phyloP scores from a whole-genome alignment of 1,140 invertebrate genomes.

The Thaumatotibia leucotreta region DNA sequence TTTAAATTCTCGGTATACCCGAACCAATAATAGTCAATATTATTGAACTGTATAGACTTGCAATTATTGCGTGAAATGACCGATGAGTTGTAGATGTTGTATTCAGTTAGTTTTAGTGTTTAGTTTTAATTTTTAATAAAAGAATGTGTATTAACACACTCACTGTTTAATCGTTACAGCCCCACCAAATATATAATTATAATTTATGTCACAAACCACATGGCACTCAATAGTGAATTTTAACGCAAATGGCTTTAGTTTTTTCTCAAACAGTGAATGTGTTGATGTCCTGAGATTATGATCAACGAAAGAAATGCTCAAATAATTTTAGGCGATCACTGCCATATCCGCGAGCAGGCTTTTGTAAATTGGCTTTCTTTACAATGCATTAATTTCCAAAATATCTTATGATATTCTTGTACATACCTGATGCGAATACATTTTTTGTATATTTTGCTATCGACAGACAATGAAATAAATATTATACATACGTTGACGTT shows the following conservation, averaged over 20 bases:
- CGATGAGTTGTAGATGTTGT: slow-evolving; percentile 44
- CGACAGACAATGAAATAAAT: neutral
- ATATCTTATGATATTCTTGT: slow-evolving; percentile 43
- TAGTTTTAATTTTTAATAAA: slow-evolving; percentile 46
- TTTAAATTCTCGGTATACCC: slow-evolving; percentile 46
- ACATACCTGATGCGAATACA: slow-evolving; percentile 51
- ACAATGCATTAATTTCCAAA: slow-evolving; percentile 29
- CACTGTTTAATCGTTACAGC: slow-evolving; percentile 62
- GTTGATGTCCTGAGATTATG: slow-evolving; percentile 62
- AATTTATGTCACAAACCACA: slow-evolving; percentile 37
- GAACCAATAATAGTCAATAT: slow-evolving; percentile 37
- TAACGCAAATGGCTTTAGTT: neutral
- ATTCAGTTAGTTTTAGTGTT: slow-evolving; percentile 63
- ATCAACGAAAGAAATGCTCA: slow-evolving; percentile 65
- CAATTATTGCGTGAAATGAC: slow-evolving; percentile 17
- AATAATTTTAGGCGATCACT: slow-evolving; percentile 60
- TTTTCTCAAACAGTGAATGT: slow-evolving; percentile 65
- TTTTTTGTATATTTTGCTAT: slow-evolving; percentile 61
- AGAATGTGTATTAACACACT: slow-evolving; percentile 72
- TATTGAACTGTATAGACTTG: slow-evolving; percentile 22
- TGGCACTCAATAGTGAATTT: slow-evolving; percentile 20
- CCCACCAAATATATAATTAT: slow-evolving; percentile 59
- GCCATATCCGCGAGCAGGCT: slow-evolving; percentile 52
- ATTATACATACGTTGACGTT: slow-evolving; percentile 37
- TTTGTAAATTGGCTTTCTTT: slow-evolving; percentile 22